Evolutionary conservation across 2,797 vertebrate species (phyloP), one percentile per base, ranked within the genome.

Genomic region (Eulemur albifrons): DNA sequence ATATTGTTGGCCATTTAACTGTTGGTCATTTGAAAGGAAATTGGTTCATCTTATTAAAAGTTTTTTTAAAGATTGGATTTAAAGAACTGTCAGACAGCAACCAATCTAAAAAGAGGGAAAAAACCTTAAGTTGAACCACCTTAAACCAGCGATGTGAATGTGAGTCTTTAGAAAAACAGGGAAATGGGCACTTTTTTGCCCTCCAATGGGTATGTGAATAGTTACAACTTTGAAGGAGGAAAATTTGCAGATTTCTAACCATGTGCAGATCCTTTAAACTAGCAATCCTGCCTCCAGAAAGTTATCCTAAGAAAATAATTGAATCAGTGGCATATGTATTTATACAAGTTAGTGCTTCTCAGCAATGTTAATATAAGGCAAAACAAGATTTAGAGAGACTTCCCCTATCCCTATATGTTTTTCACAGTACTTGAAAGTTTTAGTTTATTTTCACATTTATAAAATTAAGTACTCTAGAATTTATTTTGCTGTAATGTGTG

Each of bases 401-500:
- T 50, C 69, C 5, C 1, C 17, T 48, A 59, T 45, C 4, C 21
- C 57, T 76, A 0, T 57, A 48, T 43, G 70, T 77, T 69, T 73
- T 67, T 75, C 48, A 35, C 15, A 77, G 17, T 27, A 59, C 48
- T 85, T 70, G 32, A 63, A 72, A 45, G 10, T 84, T 95, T 87
- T 54, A n/a, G n/a, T 63, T 38, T 79, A 50, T 89, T 92, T 73
- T 83, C 23, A 80, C 69, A 80, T 75, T 80, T 86, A 73, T 69
- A 89, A 96, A 92, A 76, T 57, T 79, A 89, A 92, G 40, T 57
- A 25, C 17, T 45, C 30, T 61, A 61, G 14, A 86, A 72, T 82
- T 35, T 50, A 43, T 50, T 88, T 90, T 76, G n/a, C 32, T 23
- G 13, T 40, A 54, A 80, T 67, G 11, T 32, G 15, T 50, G 32